These are phyloP conservation scores for Noctua janthina DNA, from an alignment of 2,888 invertebrate species.

Conservation along the genomic window DNA sequence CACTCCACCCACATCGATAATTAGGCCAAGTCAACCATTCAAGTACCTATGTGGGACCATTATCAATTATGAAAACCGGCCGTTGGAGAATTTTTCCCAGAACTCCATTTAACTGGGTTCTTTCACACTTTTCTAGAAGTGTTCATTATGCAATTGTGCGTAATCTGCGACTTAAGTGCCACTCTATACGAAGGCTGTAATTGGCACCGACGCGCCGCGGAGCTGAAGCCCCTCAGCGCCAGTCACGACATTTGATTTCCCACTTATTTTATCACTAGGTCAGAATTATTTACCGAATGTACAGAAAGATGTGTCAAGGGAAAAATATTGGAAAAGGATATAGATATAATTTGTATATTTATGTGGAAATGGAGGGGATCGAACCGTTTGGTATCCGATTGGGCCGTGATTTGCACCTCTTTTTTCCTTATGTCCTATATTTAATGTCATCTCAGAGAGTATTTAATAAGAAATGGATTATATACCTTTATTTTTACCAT, in stretches of 20 bases:
- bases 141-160: slow-evolving; percentile 63
- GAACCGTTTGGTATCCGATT: slow-evolving; percentile 6
- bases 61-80: not conserved
- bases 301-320: slow-evolving; percentile 17
- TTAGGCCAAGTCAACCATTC: not conserved
- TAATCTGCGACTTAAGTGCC: slow-evolving; percentile 67
- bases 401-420: slow-evolving; percentile 22
- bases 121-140: slow-evolving; percentile 51
- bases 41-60: not conserved
- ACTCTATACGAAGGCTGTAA: slow-evolving; percentile 66
- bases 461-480: no score
- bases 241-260: slow-evolving; percentile 77
- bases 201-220: slow-evolving; percentile 70
- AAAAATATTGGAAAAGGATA: slow-evolving; percentile 42
- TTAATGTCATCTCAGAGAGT: slow-evolving; percentile 1
- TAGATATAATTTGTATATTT: slow-evolving; percentile 50
- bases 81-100: not conserved
- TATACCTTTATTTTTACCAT: no score
- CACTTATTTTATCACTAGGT: slow-evolving; percentile 55
- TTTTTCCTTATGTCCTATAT: slow-evolving; percentile 15
- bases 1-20: not conserved
- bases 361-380: slow-evolving; percentile 9
- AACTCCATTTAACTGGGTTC: slow-evolving; percentile 2
- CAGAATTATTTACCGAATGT: slow-evolving; percentile 55
- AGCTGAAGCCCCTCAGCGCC: slow-evolving; percentile 68